Evolutionary conservation across 2,113 vertebrate genomes (phyloP).

Genomic region (Enhydra lutris): DNA sequence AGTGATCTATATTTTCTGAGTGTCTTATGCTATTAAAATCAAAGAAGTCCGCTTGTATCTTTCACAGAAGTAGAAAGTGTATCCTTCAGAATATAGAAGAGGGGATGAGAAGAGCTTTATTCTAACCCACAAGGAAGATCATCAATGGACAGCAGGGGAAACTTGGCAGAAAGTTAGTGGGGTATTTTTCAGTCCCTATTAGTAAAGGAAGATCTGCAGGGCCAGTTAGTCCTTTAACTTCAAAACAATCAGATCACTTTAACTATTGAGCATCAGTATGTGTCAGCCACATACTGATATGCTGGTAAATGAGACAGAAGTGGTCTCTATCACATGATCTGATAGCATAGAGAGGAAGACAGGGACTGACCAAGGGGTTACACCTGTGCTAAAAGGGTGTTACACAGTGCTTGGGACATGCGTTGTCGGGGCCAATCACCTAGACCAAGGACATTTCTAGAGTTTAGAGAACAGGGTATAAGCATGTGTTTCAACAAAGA

Average conservation of each 20-base stretch:
- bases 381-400: background rate
- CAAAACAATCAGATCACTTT: background rate
- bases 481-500: background rate
- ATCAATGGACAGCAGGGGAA: background rate
- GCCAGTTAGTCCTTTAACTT: background rate
- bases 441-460: background rate
- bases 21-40: background rate
- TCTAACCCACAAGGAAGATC: background rate
- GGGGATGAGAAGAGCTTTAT: background rate
- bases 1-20: background rate
- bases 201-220: background rate
- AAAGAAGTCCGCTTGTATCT: background rate
- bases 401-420: background rate
- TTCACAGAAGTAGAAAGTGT: background rate
- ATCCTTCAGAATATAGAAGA: background rate
- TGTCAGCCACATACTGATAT: background rate
- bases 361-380: background rate
- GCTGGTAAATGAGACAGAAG: background rate
- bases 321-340: fast-evolving
- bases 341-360: background rate
- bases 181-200: background rate
- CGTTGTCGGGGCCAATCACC: too few relatives aligned
- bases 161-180: background rate
- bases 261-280: background rate
- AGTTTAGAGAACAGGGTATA: background rate